Evolutionary conservation across 2,888 invertebrate genomes (phyloP).

Genomic region (Epiblema foenella): DNA sequence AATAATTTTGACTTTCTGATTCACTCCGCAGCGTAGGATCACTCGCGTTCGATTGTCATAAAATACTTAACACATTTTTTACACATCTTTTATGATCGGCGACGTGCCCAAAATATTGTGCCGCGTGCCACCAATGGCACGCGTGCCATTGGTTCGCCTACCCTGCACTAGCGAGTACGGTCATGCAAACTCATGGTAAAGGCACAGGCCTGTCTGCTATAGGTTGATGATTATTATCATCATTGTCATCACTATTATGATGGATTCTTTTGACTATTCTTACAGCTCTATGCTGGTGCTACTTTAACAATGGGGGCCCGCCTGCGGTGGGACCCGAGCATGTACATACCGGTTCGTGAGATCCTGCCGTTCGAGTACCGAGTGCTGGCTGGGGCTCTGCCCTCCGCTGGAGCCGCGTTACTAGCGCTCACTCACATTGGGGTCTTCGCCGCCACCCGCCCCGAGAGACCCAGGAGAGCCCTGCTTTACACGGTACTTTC

Average conservation of each 20-base stretch:
- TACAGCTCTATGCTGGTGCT: constrained; percentile 64
- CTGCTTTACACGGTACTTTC: constrained; percentile 39
- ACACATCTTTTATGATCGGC: too few relatives aligned
- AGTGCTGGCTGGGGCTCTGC: constrained; percentile 41
- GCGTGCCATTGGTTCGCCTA: too few relatives aligned
- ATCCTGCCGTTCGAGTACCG: constrained; percentile 62
- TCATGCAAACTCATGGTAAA: too few relatives aligned
- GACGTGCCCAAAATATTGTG: too few relatives aligned
- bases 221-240: not conserved
- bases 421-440: constrained; percentile 41
- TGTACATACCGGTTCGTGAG: constrained; percentile 65
- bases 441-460: constrained; percentile 46
- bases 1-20: too few relatives aligned
- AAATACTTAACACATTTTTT: too few relatives aligned
- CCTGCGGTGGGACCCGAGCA: constrained; percentile 74
- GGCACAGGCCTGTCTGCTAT: too few relatives aligned
- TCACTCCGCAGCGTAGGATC: too few relatives aligned
- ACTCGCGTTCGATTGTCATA: too few relatives aligned
- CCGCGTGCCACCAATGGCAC: too few relatives aligned
- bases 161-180: too few relatives aligned
- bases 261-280: not conserved
- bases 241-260: too few relatives aligned
- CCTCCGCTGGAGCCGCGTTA: constrained; percentile 31
- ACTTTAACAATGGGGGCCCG: constrained; percentile 69
- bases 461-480: constrained; percentile 2